These are phyloP conservation scores for Sylvietta virens DNA, from an alignment of 2,113 vertebrate genomes.

Conservation along the genomic window DNA sequence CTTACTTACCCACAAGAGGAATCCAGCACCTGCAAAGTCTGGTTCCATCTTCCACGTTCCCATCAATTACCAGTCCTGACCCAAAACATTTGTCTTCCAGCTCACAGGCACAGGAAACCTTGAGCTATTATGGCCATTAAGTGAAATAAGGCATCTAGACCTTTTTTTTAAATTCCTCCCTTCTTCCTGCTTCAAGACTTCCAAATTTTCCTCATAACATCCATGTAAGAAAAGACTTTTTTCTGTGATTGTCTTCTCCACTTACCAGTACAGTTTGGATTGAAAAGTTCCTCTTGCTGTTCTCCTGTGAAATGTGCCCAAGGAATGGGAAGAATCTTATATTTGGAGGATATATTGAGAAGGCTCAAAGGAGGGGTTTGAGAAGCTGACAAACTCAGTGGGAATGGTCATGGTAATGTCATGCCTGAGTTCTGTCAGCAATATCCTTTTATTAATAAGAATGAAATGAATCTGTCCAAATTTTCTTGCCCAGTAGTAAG, in stretches of 20 bases:
- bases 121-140: neutral
- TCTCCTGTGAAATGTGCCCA: neutral
- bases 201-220: neutral
- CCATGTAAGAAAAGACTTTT: neutral
- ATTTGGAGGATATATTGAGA: neutral
- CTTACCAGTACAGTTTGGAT: neutral
- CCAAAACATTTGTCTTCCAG: neutral
- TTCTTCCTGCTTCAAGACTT: neutral
- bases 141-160: neutral
- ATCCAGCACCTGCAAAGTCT: neutral
- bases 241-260: neutral
- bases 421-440: neutral
- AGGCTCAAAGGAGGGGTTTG: neutral
- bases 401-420: neutral
- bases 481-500: neutral
- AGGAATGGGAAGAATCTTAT: neutral
- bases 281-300: neutral
- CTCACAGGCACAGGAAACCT: neutral
- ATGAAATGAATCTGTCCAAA: neutral
- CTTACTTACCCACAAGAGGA: neutral
- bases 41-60: neutral
- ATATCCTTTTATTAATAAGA: neutral
- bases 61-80: neutral
- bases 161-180: neutral
- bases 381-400: neutral